Percentiles rank a stretch among this genome's conserved stretches.
phyloP scores from a whole-genome alignment of 2,888 invertebrate genomes.

The Lasioglossum calceatum region DNA sequence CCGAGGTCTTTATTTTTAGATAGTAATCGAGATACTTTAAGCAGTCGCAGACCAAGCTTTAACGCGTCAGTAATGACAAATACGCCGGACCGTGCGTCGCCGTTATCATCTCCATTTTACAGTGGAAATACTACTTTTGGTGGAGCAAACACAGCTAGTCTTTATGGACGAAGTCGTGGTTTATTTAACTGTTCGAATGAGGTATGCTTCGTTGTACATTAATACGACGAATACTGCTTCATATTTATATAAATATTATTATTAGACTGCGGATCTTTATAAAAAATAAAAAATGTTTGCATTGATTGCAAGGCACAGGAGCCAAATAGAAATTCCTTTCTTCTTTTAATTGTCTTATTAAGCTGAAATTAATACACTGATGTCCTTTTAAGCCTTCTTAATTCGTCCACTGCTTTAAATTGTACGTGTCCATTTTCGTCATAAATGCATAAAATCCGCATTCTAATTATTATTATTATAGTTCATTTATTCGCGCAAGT shows the following conservation, averaged over 20 bases:
- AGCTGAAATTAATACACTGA: no score
- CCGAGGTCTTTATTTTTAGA: conserved; percentile 83
- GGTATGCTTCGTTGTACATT: conserved; percentile 56
- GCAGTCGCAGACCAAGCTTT: conserved; percentile 85
- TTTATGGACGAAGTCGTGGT: conserved; percentile 76
- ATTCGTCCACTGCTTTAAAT: no score
- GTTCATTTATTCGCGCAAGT: not conserved
- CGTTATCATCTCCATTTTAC: conserved; percentile 89
- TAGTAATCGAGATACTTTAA: conserved; percentile 84
- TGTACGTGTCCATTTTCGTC: no score
- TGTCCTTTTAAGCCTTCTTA: no score
- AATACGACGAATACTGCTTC: not conserved
- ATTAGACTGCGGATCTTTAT: no score
- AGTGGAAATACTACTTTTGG: conserved; percentile 91
- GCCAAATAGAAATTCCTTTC: no score
- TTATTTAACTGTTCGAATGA: conserved; percentile 74
- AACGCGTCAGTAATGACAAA: conserved; percentile 85
- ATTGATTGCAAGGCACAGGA: no score
- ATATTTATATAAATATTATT: not conserved
- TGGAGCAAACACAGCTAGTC: conserved; percentile 86
- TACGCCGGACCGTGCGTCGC: conserved; percentile 83
- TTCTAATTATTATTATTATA: not conserved
- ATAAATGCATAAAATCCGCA: no score
- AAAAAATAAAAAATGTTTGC: no score
- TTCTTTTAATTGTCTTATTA: no score